Evolutionary conservation across 2,797 vertebrate genomes (phyloP).

Genomic region (Poecile montanus): DNA sequence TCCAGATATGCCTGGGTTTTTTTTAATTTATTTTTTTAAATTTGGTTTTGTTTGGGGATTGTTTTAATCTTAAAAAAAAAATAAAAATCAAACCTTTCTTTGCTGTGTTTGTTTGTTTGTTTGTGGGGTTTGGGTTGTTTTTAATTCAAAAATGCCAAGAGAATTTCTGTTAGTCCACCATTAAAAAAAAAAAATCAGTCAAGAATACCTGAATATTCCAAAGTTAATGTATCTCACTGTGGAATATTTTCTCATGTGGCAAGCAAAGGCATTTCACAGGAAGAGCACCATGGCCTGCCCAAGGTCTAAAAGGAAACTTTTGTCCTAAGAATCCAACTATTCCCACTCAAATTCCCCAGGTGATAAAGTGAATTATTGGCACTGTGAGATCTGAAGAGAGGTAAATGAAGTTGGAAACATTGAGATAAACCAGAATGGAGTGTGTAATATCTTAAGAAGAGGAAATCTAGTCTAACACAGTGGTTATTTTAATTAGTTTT

Average conservation of each 20-base stretch:
- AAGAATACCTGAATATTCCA: background rate
- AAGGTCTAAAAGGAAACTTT: background rate
- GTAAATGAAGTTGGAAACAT: background rate
- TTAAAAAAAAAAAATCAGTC: background rate
- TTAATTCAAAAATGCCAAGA: background rate
- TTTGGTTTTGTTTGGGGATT: background rate
- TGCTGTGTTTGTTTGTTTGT: background rate
- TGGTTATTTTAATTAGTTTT: background rate
- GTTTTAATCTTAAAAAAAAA: too few relatives aligned
- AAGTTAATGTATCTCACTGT: background rate
- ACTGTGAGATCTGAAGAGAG: background rate
- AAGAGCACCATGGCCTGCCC: too few relatives aligned
- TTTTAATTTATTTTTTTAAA: background rate
- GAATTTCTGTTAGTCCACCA: background rate
- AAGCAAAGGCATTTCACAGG: background rate
- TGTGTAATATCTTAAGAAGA: background rate
- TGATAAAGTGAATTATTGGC: background rate
- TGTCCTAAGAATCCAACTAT: background rate
- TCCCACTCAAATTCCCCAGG: background rate
- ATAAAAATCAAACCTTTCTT: background rate
- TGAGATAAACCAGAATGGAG: background rate
- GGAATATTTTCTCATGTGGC: background rate
- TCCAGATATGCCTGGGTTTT: background rate
- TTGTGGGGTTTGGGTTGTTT: background rate
- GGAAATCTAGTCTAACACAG: background rate